Conservation (phyloP, 2,888 invertebrate genomes). For the Osedax frankpressi region DNA sequence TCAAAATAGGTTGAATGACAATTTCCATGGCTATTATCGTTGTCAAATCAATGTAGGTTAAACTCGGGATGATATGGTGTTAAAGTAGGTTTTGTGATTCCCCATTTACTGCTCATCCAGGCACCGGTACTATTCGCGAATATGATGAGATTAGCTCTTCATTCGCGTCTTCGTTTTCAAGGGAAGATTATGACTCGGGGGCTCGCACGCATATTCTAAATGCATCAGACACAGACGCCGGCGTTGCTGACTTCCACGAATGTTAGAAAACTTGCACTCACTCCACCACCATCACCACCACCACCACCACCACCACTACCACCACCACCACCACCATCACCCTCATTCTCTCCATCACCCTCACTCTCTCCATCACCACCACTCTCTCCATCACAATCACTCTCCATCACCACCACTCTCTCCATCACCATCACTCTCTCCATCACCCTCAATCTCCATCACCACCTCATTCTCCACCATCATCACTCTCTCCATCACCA, state of each 20-base stretch:
- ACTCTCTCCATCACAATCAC: background rate
- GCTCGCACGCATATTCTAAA: too few species aligned
- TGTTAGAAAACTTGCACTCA: background rate
- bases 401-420: background rate
- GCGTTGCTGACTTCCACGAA: background rate
- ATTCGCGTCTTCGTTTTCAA: background rate
- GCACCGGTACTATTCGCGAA: background rate
- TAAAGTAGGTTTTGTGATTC: too few species aligned
- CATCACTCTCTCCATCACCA: background rate
- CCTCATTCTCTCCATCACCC: background rate
- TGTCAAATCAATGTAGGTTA: too few species aligned
- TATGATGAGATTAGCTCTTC: background rate
- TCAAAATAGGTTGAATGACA: too few species aligned
- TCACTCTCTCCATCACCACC: background rate
- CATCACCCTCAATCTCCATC: background rate
- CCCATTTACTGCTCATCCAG: too few species aligned
- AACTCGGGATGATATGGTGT: too few species aligned
- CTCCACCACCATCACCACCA: background rate
- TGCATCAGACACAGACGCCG: background rate
- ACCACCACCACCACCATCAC: background rate
- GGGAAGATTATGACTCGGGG: background rate
- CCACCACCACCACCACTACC: background rate
- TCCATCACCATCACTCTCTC: background rate
- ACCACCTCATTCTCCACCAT: background rate
- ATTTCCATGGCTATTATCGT: too few species aligned